Base-by-base conservation (phyloP, 1,140 invertebrate species). In the Dinothrombium tinctorium region DNA sequence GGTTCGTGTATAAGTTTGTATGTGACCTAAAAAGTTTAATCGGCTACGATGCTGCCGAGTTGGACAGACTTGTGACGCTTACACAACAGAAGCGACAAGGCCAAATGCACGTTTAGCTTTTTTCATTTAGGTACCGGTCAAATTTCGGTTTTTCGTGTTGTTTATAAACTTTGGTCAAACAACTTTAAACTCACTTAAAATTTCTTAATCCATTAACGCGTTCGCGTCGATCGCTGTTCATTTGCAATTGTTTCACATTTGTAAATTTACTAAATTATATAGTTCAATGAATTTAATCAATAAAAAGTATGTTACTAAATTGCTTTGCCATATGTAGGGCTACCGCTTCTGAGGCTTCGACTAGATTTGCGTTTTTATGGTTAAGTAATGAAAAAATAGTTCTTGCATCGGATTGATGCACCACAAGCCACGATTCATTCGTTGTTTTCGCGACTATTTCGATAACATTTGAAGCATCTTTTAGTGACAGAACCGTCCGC, bases 1-100 rank as follows among this genome's bases (percentile, higher is more conserved):
- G 79, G 41, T 87, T 84, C 56, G 79, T 82, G 3, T 87, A 87
- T 57, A 84, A 86, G 54, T 87, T 86, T 58, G 75, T 82, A 26
- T 83, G 77, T 51, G 77, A 87, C 56, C 59, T 87, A 2, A 78
- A 77, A 42, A 68, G 75, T 42, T 52, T 86, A 25, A 58, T 84
- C 4, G 81, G 81, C 0, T 84, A 84, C 51, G 72, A 71, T 50
- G 78, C 80, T 1, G 64, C 59, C 2, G 78, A 84, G 53, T 53
- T 86, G 20, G 71, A 76, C 14, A 61, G 65, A 37, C 56, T 82
- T 3, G 76, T 84, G 0, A 65, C 65, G 12, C 63, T 69, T 45
- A 60, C 63, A 39, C 29, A 32, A 32, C n/a, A 39, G 9, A 21
- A 17, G 20, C 22, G 37, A 24, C n/a, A n/a, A n/a, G n/a, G n/a